Conservation (phyloP, 2,797 vertebrate genomes). For the Lagodon rhomboides region DNA sequence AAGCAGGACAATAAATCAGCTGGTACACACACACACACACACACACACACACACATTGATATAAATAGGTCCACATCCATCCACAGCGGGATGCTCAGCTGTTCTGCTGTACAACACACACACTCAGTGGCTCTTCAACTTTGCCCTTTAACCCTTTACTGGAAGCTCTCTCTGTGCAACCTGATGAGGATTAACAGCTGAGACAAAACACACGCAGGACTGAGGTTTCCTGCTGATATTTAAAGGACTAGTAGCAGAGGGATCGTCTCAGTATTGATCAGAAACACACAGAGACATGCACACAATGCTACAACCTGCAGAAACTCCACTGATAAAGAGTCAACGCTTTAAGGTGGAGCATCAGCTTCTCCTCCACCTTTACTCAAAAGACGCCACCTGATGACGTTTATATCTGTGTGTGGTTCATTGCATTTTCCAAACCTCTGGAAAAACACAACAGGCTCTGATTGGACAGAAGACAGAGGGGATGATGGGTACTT, state of each 20-base stretch:
- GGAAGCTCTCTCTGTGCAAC: constrained; percentile 22
- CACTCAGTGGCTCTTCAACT: constrained; percentile 30
- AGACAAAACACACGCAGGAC: background rate
- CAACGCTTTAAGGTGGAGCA: background rate
- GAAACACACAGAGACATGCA: background rate
- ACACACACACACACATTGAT: constrained; percentile 13
- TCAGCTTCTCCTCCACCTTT: background rate
- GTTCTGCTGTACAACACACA: constrained; percentile 38
- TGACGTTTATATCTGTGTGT: constrained; percentile 8
- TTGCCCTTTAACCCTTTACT: constrained; percentile 40
- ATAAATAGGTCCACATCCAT: constrained; percentile 58
- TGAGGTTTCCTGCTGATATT: background rate
- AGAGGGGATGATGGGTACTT: constrained; percentile 75
- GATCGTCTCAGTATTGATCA: background rate
- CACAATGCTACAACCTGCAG: background rate
- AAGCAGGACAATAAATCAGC: constrained; percentile 24
- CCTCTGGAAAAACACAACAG: background rate
- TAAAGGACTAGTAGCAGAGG: background rate
- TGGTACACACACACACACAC: constrained; percentile 1
- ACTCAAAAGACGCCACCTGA: no score
- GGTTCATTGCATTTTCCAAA: constrained; percentile 45
- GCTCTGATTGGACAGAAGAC: background rate
- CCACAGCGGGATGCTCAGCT: constrained; percentile 67
- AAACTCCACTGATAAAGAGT: background rate
- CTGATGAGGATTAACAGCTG: constrained; percentile 15